These are phyloP conservation scores for Apogon talboti DNA, from an alignment of 2,797 vertebrate species.

Conservation along the genomic window DNA sequence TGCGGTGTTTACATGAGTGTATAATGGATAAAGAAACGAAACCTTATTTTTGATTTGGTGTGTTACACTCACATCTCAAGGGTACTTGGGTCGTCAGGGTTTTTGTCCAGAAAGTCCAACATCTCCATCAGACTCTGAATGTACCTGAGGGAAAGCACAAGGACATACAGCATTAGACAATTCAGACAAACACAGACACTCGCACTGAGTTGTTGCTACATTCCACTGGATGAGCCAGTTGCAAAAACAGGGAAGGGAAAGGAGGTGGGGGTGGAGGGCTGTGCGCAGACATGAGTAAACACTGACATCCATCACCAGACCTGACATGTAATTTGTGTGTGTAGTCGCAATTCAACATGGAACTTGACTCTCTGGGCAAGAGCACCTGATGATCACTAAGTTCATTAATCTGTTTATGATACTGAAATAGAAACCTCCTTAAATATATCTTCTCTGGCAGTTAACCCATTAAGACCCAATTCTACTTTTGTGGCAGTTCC, in stretches of 20 bases:
- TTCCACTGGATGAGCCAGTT: background rate
- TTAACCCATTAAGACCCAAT: no score
- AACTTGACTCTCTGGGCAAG: background rate
- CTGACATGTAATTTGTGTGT: background rate
- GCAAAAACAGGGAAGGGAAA: background rate
- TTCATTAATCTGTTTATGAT: no score
- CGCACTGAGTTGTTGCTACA: no score
- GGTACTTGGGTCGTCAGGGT: conserved; percentile 85
- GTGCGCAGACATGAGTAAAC: conserved; percentile 18
- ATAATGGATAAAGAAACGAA: no score
- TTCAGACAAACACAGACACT: no score
- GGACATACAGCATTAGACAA: no score
- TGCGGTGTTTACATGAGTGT: no score
- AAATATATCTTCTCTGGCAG: no score
- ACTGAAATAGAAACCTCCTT: no score
- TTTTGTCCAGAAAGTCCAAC: conserved; percentile 87
- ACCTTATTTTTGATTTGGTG: no score
- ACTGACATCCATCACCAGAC: conserved; percentile 1
- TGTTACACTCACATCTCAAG: conserved; percentile 84
- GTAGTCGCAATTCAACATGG: background rate
- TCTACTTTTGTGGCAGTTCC: no score
- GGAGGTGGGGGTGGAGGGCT: background rate
- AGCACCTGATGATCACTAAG: no score
- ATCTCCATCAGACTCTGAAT: conserved; percentile 91
- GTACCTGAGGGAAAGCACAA: conserved; percentile 80